These are phyloP conservation scores for Sepioteuthis lessoniana DNA, from an alignment of 2,888 invertebrate species.

Conservation along the genomic window DNA sequence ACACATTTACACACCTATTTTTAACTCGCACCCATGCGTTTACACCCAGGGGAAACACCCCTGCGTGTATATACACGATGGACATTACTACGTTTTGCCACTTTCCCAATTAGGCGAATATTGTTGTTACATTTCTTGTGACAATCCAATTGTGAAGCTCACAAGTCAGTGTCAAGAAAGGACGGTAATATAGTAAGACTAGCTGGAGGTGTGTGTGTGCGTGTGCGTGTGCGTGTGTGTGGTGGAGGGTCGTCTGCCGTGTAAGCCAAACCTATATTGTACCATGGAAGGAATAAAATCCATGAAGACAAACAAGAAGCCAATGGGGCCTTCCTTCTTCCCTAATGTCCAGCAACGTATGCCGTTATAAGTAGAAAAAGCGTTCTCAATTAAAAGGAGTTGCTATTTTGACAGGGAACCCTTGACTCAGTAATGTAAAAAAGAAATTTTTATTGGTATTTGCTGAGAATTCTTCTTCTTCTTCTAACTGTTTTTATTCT, in stretches of 20 bases:
- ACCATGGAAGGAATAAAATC: not conserved
- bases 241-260: not conserved
- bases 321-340: not conserved
- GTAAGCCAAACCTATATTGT: not conserved
- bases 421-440: not conserved
- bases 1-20: not conserved
- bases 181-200: not conserved
- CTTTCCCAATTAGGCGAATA: not conserved
- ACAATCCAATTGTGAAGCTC: not conserved
- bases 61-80: not conserved
- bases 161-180: constrained; percentile 21
- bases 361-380: not conserved
- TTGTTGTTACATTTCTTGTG: not conserved
- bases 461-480: not conserved
- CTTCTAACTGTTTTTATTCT: not conserved
- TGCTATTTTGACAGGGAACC: not conserved
- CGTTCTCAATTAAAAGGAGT: not conserved
- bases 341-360: not conserved
- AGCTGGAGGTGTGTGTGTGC: too few relatives aligned
- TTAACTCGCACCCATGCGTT: not conserved
- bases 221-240: too few relatives aligned
- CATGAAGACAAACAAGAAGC: not conserved
- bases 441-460: too few relatives aligned
- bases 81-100: not conserved
- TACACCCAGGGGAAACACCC: not conserved